Base-by-base conservation (phyloP, 2,888 invertebrate genomes). In the Ditula angustiorana region DNA sequence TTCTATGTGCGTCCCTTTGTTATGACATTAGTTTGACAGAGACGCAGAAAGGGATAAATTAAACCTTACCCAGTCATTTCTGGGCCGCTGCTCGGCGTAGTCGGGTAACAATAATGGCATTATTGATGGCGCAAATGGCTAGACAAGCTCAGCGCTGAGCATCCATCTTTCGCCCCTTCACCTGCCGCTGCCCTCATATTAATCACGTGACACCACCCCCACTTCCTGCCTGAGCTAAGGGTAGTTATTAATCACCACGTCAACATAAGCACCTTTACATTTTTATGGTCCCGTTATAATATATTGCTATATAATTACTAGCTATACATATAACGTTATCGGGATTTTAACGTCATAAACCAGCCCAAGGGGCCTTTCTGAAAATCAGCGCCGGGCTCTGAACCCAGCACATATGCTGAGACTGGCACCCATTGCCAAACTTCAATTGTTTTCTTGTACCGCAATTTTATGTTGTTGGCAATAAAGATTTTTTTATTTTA, bases 181-280 rank as follows among this genome's bases (percentile, higher is more conserved):
- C 53, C 53, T 53, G 53, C 35, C 21, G 28, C 8, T 4, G 46
- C 21, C 53, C 53, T 33, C 53, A 26, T 46, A 61, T 61, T 49
- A 56, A 61, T 61, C 47, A 56, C 35, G 37, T 13, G 13, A 13
- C 50, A 44, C 13, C 8, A 11, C 13, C 16, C 50, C 16, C 21
- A 19, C 26, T 35, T 21, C 24, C 46, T 19, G 28, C 37, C 35
- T 46, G 33, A n/a, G 28, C 35, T 35, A 21, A 28, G 37, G 55
- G 47, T 10, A 33, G 35, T 33, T n/a, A 61, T 61, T 56, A 61
- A 55, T 55, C 61, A 60, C 41, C 13, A 13, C 30, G 60, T 60
- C 26, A 26, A 46, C 19, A 26, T 37, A 16, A 37, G 55, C 37
- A 23, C 21, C 21, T 49, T 49, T 37, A 28, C 2, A 49, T 26